Percentiles rank a stretch among this genome's conserved stretches.
Evolutionary conservation across 2,113 vertebrate genomes (phyloP).

Genomic region (Lophochroa leadbeateri): DNA sequence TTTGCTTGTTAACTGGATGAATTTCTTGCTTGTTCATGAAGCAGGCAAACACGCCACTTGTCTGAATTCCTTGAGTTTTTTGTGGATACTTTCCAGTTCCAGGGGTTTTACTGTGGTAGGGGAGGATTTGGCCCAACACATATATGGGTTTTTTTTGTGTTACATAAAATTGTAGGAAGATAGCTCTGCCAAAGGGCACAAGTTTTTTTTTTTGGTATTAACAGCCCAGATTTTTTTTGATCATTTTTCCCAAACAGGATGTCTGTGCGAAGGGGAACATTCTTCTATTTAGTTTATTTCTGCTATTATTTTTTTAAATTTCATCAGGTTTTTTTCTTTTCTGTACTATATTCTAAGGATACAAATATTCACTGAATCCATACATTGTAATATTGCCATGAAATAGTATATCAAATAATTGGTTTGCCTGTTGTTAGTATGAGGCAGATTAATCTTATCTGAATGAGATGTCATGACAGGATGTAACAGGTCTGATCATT

Average conservation of each 20-base stretch:
- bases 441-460: neutral
- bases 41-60: neutral
- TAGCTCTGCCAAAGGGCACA: neutral
- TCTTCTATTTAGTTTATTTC: neutral
- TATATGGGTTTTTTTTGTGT: neutral
- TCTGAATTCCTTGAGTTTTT: neutral
- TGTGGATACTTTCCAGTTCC: conserved; percentile 31
- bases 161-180: conserved; percentile 31
- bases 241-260: neutral
- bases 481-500: rapidly evolving
- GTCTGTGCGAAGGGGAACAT: neutral
- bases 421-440: neutral
- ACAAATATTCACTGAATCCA: neutral
- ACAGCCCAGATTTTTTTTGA: neutral
- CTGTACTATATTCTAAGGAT: neutral
- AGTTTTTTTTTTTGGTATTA: neutral
- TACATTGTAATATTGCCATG: neutral
- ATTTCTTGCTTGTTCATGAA: conserved; percentile 42
- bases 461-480: neutral
- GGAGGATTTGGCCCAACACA: conserved; percentile 1
- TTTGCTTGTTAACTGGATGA: conserved; percentile 9
- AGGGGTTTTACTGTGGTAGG: conserved; percentile 2
- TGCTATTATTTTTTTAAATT: neutral
- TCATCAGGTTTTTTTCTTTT: neutral
- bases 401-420: neutral